phyloP scores from a whole-genome alignment of 1,140 invertebrate genomes.

The Drosophila tropicalis region DNA sequence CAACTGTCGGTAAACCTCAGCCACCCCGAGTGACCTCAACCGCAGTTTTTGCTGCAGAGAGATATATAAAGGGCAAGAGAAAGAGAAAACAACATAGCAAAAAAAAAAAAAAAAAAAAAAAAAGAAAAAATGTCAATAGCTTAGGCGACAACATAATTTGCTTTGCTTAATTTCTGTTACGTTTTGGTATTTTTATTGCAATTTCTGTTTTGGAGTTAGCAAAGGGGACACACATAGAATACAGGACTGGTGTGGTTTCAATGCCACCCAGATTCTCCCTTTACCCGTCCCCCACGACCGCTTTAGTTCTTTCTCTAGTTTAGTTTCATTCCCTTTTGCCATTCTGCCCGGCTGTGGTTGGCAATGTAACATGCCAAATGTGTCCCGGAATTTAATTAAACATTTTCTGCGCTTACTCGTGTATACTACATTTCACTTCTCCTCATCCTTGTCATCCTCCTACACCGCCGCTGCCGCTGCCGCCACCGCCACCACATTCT shows the following conservation, averaged over 20 bases:
- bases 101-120: conserved; percentile 29
- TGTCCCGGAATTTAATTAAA: conserved; percentile 81
- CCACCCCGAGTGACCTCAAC: conserved; percentile 41
- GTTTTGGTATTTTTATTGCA: conserved; percentile 78
- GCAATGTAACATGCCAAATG: conserved; percentile 80
- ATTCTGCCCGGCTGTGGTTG: conserved; percentile 52
- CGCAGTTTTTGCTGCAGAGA: conserved; percentile 29
- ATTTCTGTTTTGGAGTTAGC: conserved; percentile 67
- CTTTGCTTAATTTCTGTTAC: conserved; percentile 76
- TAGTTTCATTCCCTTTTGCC: background rate
- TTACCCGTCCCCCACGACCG: too few relatives aligned
- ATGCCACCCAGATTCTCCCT: background rate
- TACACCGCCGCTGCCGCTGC: background rate
- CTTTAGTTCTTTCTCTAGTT: background rate
- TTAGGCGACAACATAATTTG: conserved; percentile 71
- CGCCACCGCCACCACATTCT: background rate
- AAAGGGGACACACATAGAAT: conserved; percentile 20
- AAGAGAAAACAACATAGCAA: conserved; percentile 8
- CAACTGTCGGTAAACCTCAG: background rate
- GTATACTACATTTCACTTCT: conserved; percentile 49
- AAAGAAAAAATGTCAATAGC: conserved; percentile 66
- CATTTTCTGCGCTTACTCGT: conserved; percentile 79
- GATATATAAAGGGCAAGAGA: conserved; percentile 9
- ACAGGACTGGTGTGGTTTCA: conserved; percentile 25
- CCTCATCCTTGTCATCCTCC: background rate